These are phyloP conservation scores for Corvus cornix DNA, from an alignment of 2,113 vertebrate species.

Conservation along the genomic window DNA sequence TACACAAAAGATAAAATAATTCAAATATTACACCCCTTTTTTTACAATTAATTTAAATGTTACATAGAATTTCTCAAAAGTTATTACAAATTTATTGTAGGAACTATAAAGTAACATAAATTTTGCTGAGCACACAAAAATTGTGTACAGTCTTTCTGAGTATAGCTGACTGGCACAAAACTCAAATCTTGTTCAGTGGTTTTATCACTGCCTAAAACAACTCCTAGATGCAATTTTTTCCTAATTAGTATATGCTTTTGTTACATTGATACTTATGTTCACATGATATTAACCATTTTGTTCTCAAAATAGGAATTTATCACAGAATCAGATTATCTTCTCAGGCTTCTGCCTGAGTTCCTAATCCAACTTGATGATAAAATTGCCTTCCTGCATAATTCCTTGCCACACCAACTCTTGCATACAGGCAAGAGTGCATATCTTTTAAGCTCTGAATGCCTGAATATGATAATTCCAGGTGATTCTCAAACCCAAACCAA, in stretches of 20 bases:
- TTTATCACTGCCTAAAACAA: background rate
- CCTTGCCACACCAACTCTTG: background rate
- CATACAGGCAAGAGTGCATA: rapidly evolving
- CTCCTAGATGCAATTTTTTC: background rate
- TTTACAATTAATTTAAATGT: background rate
- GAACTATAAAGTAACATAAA: background rate
- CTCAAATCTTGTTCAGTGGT: background rate
- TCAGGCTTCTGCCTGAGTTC: background rate
- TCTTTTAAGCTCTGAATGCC: background rate
- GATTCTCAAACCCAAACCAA: background rate
- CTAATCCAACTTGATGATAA: background rate
- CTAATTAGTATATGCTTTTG: background rate
- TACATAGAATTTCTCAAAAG: background rate
- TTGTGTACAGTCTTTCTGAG: background rate
- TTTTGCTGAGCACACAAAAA: background rate
- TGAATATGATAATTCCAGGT: background rate
- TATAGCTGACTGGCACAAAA: background rate
- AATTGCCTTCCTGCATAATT: background rate
- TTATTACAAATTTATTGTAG: background rate
- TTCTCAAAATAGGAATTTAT: background rate
- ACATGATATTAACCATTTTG: background rate
- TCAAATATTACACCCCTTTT: background rate
- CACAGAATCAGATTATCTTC: background rate
- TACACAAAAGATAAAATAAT: background rate
- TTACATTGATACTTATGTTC: background rate